phyloP scores from a whole-genome alignment of 1,140 invertebrate genomes.

The Eriocheir sinensis region DNA sequence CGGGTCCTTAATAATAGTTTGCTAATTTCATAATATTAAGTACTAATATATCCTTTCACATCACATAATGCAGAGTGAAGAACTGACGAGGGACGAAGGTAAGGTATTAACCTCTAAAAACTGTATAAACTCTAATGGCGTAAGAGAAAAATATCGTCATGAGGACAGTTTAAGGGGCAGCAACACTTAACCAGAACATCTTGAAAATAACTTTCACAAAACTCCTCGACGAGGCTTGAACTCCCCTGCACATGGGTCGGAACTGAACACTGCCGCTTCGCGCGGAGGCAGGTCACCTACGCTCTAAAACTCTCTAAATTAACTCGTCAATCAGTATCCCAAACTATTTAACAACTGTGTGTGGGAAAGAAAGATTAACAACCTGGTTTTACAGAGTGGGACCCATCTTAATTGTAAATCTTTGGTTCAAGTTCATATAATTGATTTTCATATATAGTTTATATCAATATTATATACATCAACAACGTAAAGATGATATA shows the following conservation, averaged over 20 bases:
- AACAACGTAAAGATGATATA: conserved; percentile 76
- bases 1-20: conserved; percentile 44
- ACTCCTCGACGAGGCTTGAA: conserved; percentile 54
- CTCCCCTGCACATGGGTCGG: background rate
- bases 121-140: conserved; percentile 15
- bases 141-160: conserved; percentile 2
- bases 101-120: background rate
- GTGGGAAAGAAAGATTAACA: conserved; percentile 51
- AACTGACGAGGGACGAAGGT: conserved; percentile 34
- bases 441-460: conserved; percentile 66
- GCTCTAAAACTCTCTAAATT: conserved; percentile 35
- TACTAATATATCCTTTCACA: conserved; percentile 51
- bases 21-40: conserved; percentile 39
- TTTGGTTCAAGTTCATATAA: conserved; percentile 72
- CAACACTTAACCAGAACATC: conserved; percentile 15
- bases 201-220: conserved; percentile 29
- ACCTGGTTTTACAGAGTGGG: conserved; percentile 60
- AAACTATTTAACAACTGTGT: conserved; percentile 38
- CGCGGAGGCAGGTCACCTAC: background rate
- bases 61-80: conserved; percentile 63
- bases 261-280: background rate
- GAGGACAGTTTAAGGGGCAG: background rate
- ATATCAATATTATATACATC: conserved; percentile 78
- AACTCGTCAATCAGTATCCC: conserved; percentile 9
- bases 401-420: conserved; percentile 63